phyloP scores from a whole-genome alignment of 1,140 invertebrate species.

The Drosophila ironensis region DNA sequence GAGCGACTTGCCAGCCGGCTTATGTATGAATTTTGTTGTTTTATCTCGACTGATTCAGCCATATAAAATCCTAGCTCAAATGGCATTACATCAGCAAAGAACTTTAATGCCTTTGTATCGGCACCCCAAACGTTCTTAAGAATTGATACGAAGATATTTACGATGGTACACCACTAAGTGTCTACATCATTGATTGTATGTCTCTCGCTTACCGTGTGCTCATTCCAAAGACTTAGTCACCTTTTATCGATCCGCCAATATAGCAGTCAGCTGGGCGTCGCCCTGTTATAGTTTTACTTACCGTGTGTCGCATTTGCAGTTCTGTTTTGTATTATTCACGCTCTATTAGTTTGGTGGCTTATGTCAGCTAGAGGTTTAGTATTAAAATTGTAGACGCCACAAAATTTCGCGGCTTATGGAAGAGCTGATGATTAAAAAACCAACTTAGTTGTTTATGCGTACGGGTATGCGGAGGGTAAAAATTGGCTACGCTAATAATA shows the following conservation, averaged over 20 bases:
- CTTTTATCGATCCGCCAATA: conserved; percentile 25
- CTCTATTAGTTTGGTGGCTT: too few species aligned
- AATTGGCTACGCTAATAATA: too few species aligned
- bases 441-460: too few species aligned
- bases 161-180: too few species aligned
- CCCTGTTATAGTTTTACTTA: conserved; percentile 10
- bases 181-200: conserved; percentile 53
- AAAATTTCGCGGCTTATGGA: too few species aligned
- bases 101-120: conserved; percentile 60
- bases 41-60: conserved; percentile 35
- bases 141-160: too few species aligned
- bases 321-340: too few species aligned
- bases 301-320: conserved; percentile 14
- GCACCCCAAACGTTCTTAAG: too few species aligned
- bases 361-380: too few species aligned
- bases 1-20: conserved; percentile 46
- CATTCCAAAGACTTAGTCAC: conserved; percentile 35
- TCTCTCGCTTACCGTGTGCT: conserved; percentile 41
- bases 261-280: conserved; percentile 46
- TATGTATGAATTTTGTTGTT: conserved; percentile 47
- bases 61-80: conserved; percentile 69
- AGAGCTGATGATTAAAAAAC: too few species aligned
- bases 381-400: too few species aligned
- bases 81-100: conserved; percentile 76
- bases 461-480: too few species aligned